Evolutionary conservation across 2,888 invertebrate species (phyloP), one percentile per base, ranked within the genome.

Genomic region (Acleris laterana): DNA sequence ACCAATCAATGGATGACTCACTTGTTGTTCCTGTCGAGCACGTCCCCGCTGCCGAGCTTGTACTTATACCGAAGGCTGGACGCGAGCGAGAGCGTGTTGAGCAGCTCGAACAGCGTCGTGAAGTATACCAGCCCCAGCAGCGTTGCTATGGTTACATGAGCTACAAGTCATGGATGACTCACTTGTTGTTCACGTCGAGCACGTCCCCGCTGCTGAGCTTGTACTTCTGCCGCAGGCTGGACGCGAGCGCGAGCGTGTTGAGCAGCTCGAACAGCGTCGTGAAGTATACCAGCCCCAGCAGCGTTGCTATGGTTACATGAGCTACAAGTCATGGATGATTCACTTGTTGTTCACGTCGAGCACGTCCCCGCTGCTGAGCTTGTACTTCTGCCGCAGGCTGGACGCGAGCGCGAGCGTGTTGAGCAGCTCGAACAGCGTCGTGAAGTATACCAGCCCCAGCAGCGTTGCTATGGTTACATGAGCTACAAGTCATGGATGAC

Each of bases 281-380:
- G 83, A 96, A 96, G 83, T 95, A 96, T 60, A 95, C 93, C 75
- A 95, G 90, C 22, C 96, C 96, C 22, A 22, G 22, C 22, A 4
- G 22, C 22, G 22, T 22, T 22, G 22, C 22, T 22, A 3, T 22
- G 22, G 22, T 22, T 25, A 25, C 5, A 25, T 25, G 25, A 1
- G 25, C 5, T 25, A 25, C 25, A 5, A 25, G 25, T 16, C 11
- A 55, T 19, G 28, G 17, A 6, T 28, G 5, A 93, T 95, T 92
- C 78, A 96, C 96, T 96, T 96, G 89, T 96, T 96, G 58, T 94
- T 95, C 72, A 96, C 95, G 80, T 96, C 96, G 73, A 95, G 91
- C 55, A 96, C 95, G 76, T 96, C 96, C 11, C 94, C 95, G 74
- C 93, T 91, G 78, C 93, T 94, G 17, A 96, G 93, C 59, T 94